A percentile compares a stretch with the other conserved stretches of the same genome.
Conservation (phyloP, 1,140 invertebrate genomes). For the Odontomachus brunneus region DNA sequence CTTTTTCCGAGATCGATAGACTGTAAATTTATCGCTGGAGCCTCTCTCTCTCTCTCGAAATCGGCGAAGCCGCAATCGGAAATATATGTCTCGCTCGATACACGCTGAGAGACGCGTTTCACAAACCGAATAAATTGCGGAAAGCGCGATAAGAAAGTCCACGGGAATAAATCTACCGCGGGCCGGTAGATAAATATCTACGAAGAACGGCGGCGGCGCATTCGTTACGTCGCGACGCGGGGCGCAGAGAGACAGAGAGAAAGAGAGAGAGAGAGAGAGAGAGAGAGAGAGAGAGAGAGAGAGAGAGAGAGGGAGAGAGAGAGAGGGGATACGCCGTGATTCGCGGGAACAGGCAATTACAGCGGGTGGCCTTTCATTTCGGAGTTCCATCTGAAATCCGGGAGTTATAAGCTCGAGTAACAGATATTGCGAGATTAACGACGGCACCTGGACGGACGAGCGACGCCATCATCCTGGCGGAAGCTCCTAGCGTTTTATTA, state of each 20-base stretch:
- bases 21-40: no score
- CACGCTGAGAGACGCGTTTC: background rate
- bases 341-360: constrained; percentile 23
- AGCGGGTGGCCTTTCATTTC: constrained; percentile 32
- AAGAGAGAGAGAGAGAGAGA: no score
- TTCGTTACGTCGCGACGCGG: constrained; percentile 17
- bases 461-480: constrained; percentile 44
- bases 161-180: background rate
- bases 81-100: background rate
- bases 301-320: no score
- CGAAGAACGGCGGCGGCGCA: constrained; percentile 9
- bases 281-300: no score
- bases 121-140: background rate
- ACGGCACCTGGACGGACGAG: constrained; percentile 39
- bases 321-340: no score
- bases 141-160: background rate
- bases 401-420: constrained; percentile 44
- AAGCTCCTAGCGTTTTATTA: constrained; percentile 53
- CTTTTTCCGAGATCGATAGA: no score
- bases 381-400: constrained; percentile 17
- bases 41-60: no score
- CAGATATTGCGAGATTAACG: constrained; percentile 62
- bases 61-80: no score
- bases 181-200: constrained; percentile 22
- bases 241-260: background rate